A percentile compares a stretch with the other conserved stretches of the same genome.
These are phyloP conservation scores for Serripes groenlandicus DNA, from an alignment of 2,888 invertebrate genomes.

Conservation along the genomic window DNA sequence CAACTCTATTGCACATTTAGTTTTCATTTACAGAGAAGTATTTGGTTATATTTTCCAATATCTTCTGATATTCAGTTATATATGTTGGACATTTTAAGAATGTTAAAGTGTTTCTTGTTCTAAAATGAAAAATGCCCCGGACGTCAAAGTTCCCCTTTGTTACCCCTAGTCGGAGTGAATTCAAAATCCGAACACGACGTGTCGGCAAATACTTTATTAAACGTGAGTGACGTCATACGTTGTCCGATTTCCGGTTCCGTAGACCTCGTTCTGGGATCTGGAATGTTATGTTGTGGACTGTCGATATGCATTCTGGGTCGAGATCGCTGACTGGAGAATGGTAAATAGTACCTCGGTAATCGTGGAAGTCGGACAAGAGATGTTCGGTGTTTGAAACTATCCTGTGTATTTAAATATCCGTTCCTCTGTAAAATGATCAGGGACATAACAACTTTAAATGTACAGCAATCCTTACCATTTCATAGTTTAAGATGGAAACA, in stretches of 20 bases:
- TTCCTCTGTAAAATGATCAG: slow-evolving; percentile 15
- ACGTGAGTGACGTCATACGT: background rate
- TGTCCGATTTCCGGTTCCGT: background rate
- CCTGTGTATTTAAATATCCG: background rate
- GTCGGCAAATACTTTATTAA: slow-evolving; percentile 38
- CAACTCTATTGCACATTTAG: no score
- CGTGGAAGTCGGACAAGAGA: slow-evolving; percentile 14
- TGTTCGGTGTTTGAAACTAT: background rate
- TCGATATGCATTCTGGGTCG: background rate
- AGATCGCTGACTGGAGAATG: background rate
- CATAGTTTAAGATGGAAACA: no score
- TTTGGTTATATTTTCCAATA: no score
- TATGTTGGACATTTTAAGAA: no score
- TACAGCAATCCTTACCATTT: no score
- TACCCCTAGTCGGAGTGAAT: background rate
- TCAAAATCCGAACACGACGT: slow-evolving; percentile 27
- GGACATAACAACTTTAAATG: no score
- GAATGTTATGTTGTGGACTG: background rate
- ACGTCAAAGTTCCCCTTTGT: no score
- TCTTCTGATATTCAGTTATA: no score
- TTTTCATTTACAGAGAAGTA: no score
- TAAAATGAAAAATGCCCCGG: no score
- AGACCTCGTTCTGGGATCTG: background rate
- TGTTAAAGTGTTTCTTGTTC: no score
- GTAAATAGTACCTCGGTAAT: slow-evolving; percentile 17